phyloP scores from a whole-genome alignment of 2,797 vertebrate species.

The Okamejei kenojei region DNA sequence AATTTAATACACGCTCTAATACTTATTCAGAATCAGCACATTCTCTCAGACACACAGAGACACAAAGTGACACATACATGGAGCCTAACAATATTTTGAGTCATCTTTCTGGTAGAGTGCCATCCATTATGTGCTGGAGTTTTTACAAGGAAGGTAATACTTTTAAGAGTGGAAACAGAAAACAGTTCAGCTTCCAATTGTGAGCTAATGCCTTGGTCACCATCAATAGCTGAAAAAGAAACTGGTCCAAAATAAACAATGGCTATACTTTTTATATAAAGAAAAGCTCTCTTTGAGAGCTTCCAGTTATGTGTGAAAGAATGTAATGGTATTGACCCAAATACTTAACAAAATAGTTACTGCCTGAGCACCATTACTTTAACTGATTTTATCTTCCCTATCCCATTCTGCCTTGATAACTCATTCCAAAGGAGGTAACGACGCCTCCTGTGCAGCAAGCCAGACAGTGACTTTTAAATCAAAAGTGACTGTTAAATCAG shows the following conservation, averaged over 20 bases:
- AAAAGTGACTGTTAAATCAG: not conserved
- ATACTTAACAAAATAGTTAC: constrained; percentile 44
- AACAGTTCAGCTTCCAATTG: constrained; percentile 61
- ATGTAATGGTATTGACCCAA: constrained; percentile 56
- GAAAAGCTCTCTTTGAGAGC: constrained; percentile 61
- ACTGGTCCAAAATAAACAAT: constrained; percentile 68
- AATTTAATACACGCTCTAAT: not conserved
- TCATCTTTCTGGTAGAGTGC: constrained; percentile 50
- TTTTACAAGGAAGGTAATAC: constrained; percentile 60
- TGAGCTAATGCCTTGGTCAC: constrained; percentile 68
- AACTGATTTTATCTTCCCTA: constrained; percentile 4
- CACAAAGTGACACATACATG: not conserved
- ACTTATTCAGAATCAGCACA: not conserved
- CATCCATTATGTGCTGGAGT: constrained; percentile 50
- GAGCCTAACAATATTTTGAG: constrained; percentile 45
- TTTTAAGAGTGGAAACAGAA: constrained; percentile 65
- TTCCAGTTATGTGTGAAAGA: constrained; percentile 60
- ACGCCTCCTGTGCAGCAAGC: not conserved
- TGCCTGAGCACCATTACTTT: constrained; percentile 12
- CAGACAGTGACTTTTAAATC: not conserved
- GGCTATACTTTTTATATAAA: constrained; percentile 49
- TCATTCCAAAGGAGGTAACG: not conserved
- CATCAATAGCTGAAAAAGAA: constrained; percentile 54
- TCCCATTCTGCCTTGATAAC: not conserved
- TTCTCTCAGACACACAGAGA: not conserved